Base-by-base conservation (phyloP, 1,140 invertebrate species). In the Lepidostoma basale region DNA sequence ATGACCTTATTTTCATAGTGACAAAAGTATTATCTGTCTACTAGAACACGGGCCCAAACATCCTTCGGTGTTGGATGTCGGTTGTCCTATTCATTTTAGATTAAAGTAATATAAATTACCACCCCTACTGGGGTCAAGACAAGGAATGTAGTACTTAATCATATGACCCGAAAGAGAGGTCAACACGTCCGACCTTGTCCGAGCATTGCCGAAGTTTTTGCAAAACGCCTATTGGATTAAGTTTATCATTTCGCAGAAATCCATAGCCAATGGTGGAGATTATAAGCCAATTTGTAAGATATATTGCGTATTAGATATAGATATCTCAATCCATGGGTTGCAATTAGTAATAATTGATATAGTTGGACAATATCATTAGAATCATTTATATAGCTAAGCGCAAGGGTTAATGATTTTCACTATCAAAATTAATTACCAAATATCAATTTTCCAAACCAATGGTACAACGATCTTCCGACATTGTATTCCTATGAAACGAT, bases 61-160 rank as follows among this genome's bases (percentile, higher is more conserved):
- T n/a, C n/a, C n/a, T n/a, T n/a, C n/a, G n/a, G n/a, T n/a, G n/a
- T n/a, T n/a, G n/a, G n/a, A n/a, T n/a, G n/a, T n/a, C n/a, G n/a
- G n/a, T n/a, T n/a, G n/a, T n/a, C n/a, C n/a, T n/a, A n/a, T n/a
- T n/a, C n/a, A n/a, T n/a, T n/a, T n/a, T n/a, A n/a, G 33, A 12
- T 36, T 36, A 36, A 36, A 36, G 14, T 36, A 36, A 36, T 36
- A n/a, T n/a, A 36, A 36, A n/a, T 9, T 36, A 9, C 4, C 23
- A 18, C 23, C 20, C 18, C 9, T 49, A n/a, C 56, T n/a, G n/a
- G 30, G 58, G 47, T 18, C 25, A 20, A 47, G 42, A n/a, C 3
- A 14, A 59, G 26, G 28, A 59, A 58, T 42, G 44, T 49, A 25
- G 66, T 49, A 22, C 42, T 67, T 67, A 67, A 67, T 58, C 64